Evolutionary conservation across 2,888 invertebrate species (phyloP).

Genomic region (Eudiplozoon nipponicum): DNA sequence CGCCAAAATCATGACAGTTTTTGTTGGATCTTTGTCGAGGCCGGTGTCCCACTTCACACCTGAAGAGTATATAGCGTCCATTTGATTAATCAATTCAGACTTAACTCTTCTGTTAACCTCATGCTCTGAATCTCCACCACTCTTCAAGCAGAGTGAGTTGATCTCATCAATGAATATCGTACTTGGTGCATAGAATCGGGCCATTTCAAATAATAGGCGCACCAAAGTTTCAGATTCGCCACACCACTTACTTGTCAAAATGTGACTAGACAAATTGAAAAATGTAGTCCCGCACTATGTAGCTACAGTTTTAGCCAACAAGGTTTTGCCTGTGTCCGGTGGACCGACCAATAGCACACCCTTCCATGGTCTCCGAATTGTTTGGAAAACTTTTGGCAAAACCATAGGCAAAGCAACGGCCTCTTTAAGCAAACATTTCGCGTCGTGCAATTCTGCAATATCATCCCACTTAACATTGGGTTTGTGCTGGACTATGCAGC

Average conservation of each 20-base stretch:
- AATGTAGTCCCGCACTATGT: slow-evolving; percentile 31
- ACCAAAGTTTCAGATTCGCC: slow-evolving; percentile 98
- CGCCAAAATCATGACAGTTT: slow-evolving; percentile 60
- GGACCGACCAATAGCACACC: slow-evolving; percentile 29
- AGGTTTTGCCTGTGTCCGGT: slow-evolving; percentile 31
- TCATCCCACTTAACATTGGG: slow-evolving; percentile 57
- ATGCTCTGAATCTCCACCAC: slow-evolving; percentile 79
- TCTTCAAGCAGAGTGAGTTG: slow-evolving; percentile 66
- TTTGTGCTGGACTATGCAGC: slow-evolving; percentile 80
- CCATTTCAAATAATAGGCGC: slow-evolving; percentile 77
- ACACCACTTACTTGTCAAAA: slow-evolving; percentile 79
- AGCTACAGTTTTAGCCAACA: slow-evolving; percentile 31
- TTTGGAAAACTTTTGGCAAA: slow-evolving; percentile 91
- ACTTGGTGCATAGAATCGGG: slow-evolving; percentile 78
- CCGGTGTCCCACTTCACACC: slow-evolving; percentile 14
- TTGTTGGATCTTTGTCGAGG: slow-evolving; percentile 17
- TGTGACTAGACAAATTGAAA: slow-evolving; percentile 59
- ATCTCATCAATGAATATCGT: slow-evolving; percentile 98
- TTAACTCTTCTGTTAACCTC: slow-evolving; percentile 83
- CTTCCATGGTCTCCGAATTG: slow-evolving; percentile 74
- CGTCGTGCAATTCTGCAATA: slow-evolving; percentile 29
- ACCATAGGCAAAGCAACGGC: slow-evolving; percentile 81
- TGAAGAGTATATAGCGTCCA: slow-evolving; percentile 42
- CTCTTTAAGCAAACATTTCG: slow-evolving; percentile 48
- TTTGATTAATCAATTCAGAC: slow-evolving; percentile 77